These are phyloP conservation scores for Lumbricus terrestris DNA, from an alignment of 2,888 invertebrate genomes.

Conservation along the genomic window DNA sequence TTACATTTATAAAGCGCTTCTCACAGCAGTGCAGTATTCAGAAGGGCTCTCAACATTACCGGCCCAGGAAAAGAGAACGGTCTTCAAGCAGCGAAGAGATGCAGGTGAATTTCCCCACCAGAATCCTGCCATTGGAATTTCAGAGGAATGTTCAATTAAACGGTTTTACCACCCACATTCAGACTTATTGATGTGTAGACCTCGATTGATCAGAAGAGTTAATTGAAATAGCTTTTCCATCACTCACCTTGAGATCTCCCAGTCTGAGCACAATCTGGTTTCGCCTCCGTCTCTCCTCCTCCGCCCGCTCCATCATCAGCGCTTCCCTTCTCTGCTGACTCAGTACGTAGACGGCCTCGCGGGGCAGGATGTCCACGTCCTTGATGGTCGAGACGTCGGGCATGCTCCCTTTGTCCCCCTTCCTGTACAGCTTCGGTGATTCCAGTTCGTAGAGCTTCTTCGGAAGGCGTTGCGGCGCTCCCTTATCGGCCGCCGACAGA, in stretches of 20 bases:
- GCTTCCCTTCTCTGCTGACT: slow-evolving; percentile 29
- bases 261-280: background rate
- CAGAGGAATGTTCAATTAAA: too few relatives aligned
- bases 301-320: slow-evolving; percentile 24
- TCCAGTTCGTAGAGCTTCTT: slow-evolving; percentile 24
- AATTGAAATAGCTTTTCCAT: too few relatives aligned
- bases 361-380: slow-evolving; percentile 24
- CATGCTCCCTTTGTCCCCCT: slow-evolving; percentile 24
- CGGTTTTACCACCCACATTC: too few relatives aligned
- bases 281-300: slow-evolving; percentile 14
- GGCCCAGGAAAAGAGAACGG: too few relatives aligned
- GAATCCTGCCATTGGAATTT: too few relatives aligned
- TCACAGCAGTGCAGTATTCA: too few relatives aligned
- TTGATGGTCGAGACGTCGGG: slow-evolving; percentile 22
- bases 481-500: background rate
- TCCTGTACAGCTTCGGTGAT: background rate
- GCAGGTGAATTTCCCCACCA: too few relatives aligned
- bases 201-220: too few relatives aligned
- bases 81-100: too few relatives aligned
- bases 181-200: too few relatives aligned
- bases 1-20: too few relatives aligned
- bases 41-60: too few relatives aligned
- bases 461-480: background rate
- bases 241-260: background rate
- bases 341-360: slow-evolving; percentile 26